These are phyloP conservation scores for Planiliza haematocheilus DNA, from an alignment of 2,113 vertebrate species.

Conservation along the genomic window DNA sequence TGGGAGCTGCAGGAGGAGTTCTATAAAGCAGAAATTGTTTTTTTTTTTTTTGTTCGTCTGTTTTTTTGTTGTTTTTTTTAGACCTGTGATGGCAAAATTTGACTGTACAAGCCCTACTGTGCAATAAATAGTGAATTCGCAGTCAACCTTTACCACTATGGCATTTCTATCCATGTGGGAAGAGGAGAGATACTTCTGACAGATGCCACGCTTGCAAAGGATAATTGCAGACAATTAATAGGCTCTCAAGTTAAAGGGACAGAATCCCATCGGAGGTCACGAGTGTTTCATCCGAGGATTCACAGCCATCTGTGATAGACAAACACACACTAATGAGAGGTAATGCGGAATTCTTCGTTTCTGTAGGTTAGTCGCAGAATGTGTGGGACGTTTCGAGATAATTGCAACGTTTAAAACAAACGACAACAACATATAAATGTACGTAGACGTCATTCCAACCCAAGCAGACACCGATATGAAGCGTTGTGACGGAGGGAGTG, in stretches of 20 bases:
- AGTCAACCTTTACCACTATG: slow-evolving; percentile 77
- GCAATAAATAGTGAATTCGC: slow-evolving; percentile 85
- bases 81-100: slow-evolving; percentile 62
- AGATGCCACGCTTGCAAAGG: slow-evolving; percentile 56
- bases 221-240: slow-evolving; percentile 72
- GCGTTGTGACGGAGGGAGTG: slow-evolving; percentile 7
- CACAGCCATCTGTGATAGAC: slow-evolving; percentile 65
- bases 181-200: slow-evolving; percentile 53
- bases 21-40: slow-evolving; percentile 27
- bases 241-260: slow-evolving; percentile 60
- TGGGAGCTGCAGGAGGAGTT: slow-evolving; percentile 12
- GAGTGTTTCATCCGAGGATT: slow-evolving; percentile 65
- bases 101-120: slow-evolving; percentile 79
- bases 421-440: too few relatives aligned
- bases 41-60: background rate
- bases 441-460: background rate
- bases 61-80: slow-evolving; percentile 14
- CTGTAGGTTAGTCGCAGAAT: slow-evolving; percentile 20
- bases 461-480: slow-evolving; percentile 4
- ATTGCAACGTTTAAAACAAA: slow-evolving; percentile 17
- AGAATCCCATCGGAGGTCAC: slow-evolving; percentile 60
- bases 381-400: slow-evolving; percentile 7
- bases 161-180: slow-evolving; percentile 64
- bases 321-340: slow-evolving; percentile 59
- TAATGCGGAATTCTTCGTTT: slow-evolving; percentile 40